Base-by-base conservation (phyloP, 2,113 vertebrate species). In the Phodopus roborovskii region DNA sequence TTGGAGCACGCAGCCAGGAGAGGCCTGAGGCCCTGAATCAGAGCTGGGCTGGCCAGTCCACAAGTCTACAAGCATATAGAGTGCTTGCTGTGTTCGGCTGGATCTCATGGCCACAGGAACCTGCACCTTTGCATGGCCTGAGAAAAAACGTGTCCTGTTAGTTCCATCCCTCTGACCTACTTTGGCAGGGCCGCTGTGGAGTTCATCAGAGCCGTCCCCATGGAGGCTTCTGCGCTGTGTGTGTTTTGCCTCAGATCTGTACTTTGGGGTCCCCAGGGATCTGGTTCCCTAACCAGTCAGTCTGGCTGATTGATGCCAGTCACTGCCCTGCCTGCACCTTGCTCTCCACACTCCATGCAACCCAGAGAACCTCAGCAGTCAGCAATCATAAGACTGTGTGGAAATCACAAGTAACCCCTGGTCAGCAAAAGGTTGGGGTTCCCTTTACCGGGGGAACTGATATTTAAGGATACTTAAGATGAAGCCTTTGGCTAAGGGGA, bases 371-470 rank as follows among this genome's bases (percentile, higher is more conserved):
- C 85, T 86, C 64, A 6, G 20, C n/a, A 64, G 96, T 95, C 97
- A 97, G 96, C 96, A 94, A 33, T 96, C 92, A 89, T 89, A 94
- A 96, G 96, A 97, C 91, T 94, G 48, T 26, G 48, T 83, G 95
- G 94, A 95, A 97, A 95, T 92, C 71, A 95, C 62, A 96, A 95
- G 93, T 91, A 86, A 78, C 77, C 96, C 83, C 60, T 95, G 88
- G 45, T 96, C 88, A 96, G 91, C 95, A 95, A 94, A 94, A 96
- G 45, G 92, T 66, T 22, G 91, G 96, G 97, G 95, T 92, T 92
- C 94, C 82, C 97, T 91, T 8, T 93, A 64, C 42, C 53, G 83
- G n/a, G 92, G 89, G 91, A 95, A 68, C 84, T 96, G 75, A 96
- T 97, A 92, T 90, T 95, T 96, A 95, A 95, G 95, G 94, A 71